Percentiles rank a stretch among this genome's conserved stretches.
Conservation (phyloP, 2,113 vertebrate genomes). For the Oenanthe melanoleuca region DNA sequence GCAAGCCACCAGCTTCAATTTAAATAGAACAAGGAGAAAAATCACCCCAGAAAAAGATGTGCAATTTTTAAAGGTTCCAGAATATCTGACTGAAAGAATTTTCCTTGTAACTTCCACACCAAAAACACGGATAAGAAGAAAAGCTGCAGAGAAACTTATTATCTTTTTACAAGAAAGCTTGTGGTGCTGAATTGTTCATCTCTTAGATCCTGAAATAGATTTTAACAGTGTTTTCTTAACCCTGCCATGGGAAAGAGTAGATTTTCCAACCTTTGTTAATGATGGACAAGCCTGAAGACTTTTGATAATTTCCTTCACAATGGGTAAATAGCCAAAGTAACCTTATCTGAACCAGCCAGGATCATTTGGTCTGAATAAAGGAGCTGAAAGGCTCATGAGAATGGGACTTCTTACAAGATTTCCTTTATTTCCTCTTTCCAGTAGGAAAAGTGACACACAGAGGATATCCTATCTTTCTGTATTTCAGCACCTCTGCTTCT, state of each 20-base stretch:
- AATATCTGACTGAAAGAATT: not conserved
- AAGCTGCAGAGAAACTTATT: not conserved
- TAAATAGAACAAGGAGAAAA: not conserved
- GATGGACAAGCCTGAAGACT: constrained; percentile 43
- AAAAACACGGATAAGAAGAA: not conserved
- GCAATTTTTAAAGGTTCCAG: not conserved
- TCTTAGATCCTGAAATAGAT: not conserved
- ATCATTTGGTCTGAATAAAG: constrained; percentile 38
- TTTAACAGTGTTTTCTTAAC: constrained; percentile 37
- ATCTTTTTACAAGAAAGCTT: not conserved
- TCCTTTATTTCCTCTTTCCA: constrained; percentile 52
- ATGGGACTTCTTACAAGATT: constrained; percentile 31
- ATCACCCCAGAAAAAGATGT: not conserved
- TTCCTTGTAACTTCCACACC: not conserved
- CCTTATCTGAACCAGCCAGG: constrained; percentile 64
- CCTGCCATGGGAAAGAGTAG: not conserved
- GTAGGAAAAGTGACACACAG: constrained; percentile 42
- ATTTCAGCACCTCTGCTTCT: constrained; percentile 37
- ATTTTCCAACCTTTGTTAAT: constrained; percentile 36
- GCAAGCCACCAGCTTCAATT: not conserved
- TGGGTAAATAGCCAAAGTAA: constrained; percentile 34
- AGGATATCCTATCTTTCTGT: constrained; percentile 53
- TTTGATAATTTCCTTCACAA: constrained; percentile 54
- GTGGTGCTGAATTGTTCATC: not conserved
- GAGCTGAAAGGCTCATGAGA: constrained; percentile 38